Evolutionary conservation across 2,797 vertebrate genomes (phyloP), one percentile per base, ranked within the genome.

Genomic region (Apodemus agrarius): DNA sequence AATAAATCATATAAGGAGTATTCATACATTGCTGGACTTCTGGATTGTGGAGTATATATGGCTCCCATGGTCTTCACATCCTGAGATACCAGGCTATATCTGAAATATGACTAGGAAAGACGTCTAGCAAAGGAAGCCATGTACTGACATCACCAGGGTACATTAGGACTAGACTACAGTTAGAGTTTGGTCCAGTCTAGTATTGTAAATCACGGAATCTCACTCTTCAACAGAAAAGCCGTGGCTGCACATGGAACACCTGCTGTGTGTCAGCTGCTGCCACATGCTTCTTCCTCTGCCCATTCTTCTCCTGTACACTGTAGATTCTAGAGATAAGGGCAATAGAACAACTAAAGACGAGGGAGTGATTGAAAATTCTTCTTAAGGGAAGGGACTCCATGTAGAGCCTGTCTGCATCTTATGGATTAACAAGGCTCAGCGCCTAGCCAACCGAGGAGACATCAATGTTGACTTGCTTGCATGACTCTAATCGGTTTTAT

Each of bases 31-130:
- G 16, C 29, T 57, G 17, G 69, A 81, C 59, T 72, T 96, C 65
- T 90, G 29, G 24, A 74, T 90, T 79, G 3, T 22, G 37, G 37
- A 78, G 3, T 6, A 43, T 7, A 3, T 34, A 54, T 67, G 31
- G 26, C 1, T 4, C 9, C 22, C 46, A 57, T 24, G 7, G 10
- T 14, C 17, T 24, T 92, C 26, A 61, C 0, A 26, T 29, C 14
- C 31, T 14, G 43, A 76, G 43, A 78, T 93, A 49, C 76, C 76
- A 89, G 94, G n/a, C 72, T 92, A 84, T 92, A 76, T 19, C 63
- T 85, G 83, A 67, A 67, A 67, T 49, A 85, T 4, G 11, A 22
- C 34, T 65, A 91, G 67, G 69, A 26, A 72, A 89, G 46, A 83
- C 13, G 78, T 81, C 29, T 1, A 61, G 37, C 46, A 82, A 57